Percentiles rank a stretch among this genome's conserved stretches.
Conservation (phyloP, 2,797 vertebrate genomes). For the Eremophila alpestris region DNA sequence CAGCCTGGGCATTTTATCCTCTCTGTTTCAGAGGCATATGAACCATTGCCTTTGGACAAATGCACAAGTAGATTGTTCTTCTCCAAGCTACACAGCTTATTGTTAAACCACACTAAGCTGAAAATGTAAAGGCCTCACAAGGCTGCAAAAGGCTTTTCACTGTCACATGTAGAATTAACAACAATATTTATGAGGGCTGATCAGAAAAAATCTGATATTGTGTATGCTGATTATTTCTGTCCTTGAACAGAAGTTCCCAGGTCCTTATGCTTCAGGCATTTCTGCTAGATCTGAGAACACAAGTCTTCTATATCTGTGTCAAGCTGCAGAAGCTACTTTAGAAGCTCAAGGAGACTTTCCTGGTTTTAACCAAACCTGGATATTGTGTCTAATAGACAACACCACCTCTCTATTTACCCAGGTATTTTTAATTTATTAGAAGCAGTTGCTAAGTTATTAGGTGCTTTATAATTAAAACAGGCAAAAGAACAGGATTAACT, state of each 20-base stretch:
- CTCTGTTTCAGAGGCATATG: neutral
- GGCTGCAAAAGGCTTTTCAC: neutral
- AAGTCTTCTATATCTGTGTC: neutral
- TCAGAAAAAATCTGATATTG: neutral
- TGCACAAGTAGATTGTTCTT: neutral
- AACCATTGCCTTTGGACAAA: neutral
- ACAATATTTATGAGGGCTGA: neutral
- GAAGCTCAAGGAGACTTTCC: neutral
- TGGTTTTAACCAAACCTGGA: conserved; percentile 7
- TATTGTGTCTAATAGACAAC: neutral
- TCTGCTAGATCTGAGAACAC: neutral
- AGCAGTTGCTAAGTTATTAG: neutral
- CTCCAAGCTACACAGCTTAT: neutral
- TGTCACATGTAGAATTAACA: neutral
- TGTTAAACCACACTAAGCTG: neutral
- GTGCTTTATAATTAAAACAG: conserved; percentile 44
- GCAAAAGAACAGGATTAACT: conserved; percentile 48
- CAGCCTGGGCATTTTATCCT: neutral
- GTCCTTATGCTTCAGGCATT: neutral
- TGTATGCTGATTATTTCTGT: neutral
- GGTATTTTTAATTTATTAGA: conserved; percentile 40
- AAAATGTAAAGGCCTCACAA: neutral
- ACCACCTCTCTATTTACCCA: conserved; percentile 1
- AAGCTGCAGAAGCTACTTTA: neutral
- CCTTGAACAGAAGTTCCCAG: neutral